Conservation (phyloP, 2,113 vertebrate genomes). For the Mormoops blainvillei region DNA sequence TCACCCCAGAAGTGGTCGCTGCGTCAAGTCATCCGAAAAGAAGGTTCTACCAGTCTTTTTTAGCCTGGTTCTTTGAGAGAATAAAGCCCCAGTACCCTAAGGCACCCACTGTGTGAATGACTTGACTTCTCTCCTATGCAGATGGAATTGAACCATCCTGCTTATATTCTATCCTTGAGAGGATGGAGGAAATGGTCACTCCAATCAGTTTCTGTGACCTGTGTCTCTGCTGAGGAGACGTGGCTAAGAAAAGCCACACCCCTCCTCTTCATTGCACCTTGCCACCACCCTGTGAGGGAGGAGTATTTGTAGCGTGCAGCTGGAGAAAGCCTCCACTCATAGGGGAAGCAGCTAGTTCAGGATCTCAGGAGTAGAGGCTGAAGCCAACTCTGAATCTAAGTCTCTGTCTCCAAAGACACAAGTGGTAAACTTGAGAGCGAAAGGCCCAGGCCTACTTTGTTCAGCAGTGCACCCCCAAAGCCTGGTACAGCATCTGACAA, state of each 20-base stretch:
- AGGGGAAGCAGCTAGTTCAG: not conserved
- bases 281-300: not conserved
- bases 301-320: not conserved
- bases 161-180: not conserved
- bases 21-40: not conserved
- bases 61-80: not conserved
- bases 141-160: not conserved
- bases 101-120: not conserved
- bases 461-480: not conserved
- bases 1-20: not conserved
- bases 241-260: not conserved
- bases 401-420: not conserved
- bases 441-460: no score
- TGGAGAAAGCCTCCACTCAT: not conserved
- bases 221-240: not conserved
- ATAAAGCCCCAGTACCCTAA: not conserved
- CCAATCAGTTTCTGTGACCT: not conserved
- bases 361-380: not conserved
- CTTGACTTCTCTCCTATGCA: not conserved
- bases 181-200: not conserved
- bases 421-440: not conserved
- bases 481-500: not conserved
- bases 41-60: not conserved
- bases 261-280: not conserved
- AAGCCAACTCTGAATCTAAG: not conserved